phyloP scores from a whole-genome alignment of 2,888 invertebrate genomes.

The Drosophila percnosoma region DNA sequence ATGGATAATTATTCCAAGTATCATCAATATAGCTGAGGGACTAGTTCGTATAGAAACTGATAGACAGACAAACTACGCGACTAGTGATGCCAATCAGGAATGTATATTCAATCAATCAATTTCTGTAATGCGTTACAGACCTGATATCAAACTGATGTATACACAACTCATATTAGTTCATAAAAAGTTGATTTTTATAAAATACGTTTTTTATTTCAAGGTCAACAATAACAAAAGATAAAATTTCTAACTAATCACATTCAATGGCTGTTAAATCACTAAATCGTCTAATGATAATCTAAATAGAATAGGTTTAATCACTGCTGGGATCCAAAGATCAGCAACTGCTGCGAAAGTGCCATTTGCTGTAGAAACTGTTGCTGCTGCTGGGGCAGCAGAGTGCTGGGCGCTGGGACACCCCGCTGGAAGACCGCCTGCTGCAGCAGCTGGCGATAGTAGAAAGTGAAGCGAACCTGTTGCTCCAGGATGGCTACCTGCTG shows the following conservation, averaged over 20 bases:
- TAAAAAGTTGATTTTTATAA: neutral
- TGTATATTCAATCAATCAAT: neutral
- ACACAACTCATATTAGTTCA: neutral
- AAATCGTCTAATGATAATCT: neutral
- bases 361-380: slow-evolving; percentile 70
- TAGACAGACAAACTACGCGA: neutral
- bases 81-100: neutral
- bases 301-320: neutral
- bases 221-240: slow-evolving; percentile 58
- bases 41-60: neutral
- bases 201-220: slow-evolving; percentile 28
- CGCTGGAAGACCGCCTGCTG: slow-evolving; percentile 62
- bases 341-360: slow-evolving; percentile 65
- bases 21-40: neutral
- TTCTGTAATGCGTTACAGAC: no score
- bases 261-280: slow-evolving; percentile 42
- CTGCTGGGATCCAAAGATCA: slow-evolving; percentile 57
- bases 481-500: slow-evolving; percentile 62
- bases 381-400: slow-evolving; percentile 58
- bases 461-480: slow-evolving; percentile 65
- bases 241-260: slow-evolving; percentile 58
- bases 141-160: neutral
- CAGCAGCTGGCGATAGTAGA: slow-evolving; percentile 75
- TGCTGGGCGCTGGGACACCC: slow-evolving; percentile 3
- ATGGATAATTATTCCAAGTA: rapidly evolving